Conservation (phyloP, 2,113 vertebrate species). For the Eptatretus burgeri region DNA sequence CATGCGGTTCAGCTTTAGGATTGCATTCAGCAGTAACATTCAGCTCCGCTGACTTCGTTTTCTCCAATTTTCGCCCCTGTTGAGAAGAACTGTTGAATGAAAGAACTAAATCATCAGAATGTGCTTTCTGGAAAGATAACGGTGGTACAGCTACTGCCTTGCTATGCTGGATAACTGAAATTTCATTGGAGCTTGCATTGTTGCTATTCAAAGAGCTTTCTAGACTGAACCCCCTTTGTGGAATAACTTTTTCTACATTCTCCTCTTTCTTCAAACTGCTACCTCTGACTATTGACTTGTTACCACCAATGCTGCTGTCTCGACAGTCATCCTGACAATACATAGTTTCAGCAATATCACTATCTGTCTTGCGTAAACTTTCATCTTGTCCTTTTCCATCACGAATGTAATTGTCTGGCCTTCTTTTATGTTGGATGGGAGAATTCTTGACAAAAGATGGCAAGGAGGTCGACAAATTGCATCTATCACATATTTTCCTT, state of each 20-base stretch:
- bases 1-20: not conserved
- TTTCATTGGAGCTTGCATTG: not conserved
- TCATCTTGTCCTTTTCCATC: too few species aligned
- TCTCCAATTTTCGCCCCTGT: not conserved
- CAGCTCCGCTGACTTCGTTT: not conserved
- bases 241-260: not conserved
- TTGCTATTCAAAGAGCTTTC: not conserved
- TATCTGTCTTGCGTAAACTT: too few species aligned
- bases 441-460: too few species aligned
- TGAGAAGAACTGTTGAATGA: not conserved
- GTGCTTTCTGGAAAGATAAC: not conserved
- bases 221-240: not conserved
- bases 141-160: not conserved
- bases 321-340: too few species aligned
- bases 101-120: not conserved
- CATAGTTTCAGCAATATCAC: too few species aligned
- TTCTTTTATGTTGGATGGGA: too few species aligned
- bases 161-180: constrained; percentile 5
- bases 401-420: too few species aligned
- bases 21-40: not conserved
- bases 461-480: too few species aligned
- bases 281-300: too few species aligned
- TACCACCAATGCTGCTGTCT: too few species aligned
- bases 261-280: too few species aligned
- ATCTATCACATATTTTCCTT: too few species aligned